phyloP scores from a whole-genome alignment of 2,797 vertebrate species.

The Mus minutoides region DNA sequence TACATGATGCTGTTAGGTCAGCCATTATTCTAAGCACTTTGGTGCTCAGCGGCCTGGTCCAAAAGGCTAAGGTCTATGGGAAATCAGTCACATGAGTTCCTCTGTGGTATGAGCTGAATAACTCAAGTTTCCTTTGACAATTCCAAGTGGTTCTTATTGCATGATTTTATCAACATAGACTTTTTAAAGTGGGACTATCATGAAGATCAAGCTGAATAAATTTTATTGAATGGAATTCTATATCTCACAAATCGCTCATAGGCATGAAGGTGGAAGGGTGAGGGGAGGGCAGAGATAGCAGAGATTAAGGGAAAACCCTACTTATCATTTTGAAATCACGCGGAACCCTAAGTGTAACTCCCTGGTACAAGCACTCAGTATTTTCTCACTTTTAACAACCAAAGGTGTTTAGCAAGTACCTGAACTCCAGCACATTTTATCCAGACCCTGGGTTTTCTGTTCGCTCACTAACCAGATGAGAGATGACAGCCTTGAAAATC shows the following conservation, averaged over 20 bases:
- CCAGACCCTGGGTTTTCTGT: constrained; percentile 13
- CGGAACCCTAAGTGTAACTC: constrained; percentile 51
- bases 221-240: not conserved
- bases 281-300: not conserved
- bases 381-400: constrained; percentile 51
- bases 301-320: not conserved
- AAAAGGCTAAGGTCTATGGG: not conserved
- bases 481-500: constrained; percentile 67
- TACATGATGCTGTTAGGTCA: not conserved
- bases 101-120: no score
- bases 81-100: not conserved
- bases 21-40: not conserved
- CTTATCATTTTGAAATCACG: not conserved
- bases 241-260: not conserved
- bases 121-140: not conserved
- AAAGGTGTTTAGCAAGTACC: constrained; percentile 56
- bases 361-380: not conserved
- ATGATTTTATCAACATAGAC: not conserved
- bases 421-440: constrained; percentile 40
- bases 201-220: not conserved
- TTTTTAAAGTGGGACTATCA: not conserved
- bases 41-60: not conserved
- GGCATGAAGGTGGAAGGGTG: not conserved
- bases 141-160: not conserved
- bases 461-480: constrained; percentile 70